Evolutionary conservation across 2,113 vertebrate genomes (phyloP).

Genomic region (Dermatemys mawii): DNA sequence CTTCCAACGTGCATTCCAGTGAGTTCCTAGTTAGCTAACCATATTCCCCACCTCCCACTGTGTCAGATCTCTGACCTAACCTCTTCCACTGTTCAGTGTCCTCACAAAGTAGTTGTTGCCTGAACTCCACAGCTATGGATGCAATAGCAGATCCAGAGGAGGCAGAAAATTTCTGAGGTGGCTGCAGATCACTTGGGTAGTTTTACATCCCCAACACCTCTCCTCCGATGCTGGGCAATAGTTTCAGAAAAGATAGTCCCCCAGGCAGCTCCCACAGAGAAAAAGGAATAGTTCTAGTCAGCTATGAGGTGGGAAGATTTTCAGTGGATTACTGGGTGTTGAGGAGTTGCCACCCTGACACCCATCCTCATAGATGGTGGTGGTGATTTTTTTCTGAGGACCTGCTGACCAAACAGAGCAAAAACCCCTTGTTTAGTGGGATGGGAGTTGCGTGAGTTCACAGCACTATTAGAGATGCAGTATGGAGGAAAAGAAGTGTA

Average conservation of each 20-base stretch:
- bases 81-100: neutral
- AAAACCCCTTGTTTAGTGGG: neutral
- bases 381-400: neutral
- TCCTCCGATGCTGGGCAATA: neutral
- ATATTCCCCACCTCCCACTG: accelerated
- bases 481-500: neutral
- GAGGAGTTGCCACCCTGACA: neutral
- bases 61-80: accelerated
- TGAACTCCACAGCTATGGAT: accelerated
- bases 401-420: neutral
- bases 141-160: neutral
- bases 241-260: neutral
- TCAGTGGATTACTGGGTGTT: neutral
- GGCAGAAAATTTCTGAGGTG: accelerated
- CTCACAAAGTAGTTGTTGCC: neutral
- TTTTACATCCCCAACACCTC: neutral
- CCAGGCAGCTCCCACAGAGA: neutral
- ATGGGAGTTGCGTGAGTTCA: neutral
- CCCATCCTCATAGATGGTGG: neutral
- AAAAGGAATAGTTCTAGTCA: neutral
- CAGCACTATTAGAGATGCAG: neutral
- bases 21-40: neutral
- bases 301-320: neutral
- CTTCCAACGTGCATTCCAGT: accelerated
- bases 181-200: accelerated